Base-by-base conservation (phyloP, 2,113 vertebrate species). In the Formicarius rufipectus region DNA sequence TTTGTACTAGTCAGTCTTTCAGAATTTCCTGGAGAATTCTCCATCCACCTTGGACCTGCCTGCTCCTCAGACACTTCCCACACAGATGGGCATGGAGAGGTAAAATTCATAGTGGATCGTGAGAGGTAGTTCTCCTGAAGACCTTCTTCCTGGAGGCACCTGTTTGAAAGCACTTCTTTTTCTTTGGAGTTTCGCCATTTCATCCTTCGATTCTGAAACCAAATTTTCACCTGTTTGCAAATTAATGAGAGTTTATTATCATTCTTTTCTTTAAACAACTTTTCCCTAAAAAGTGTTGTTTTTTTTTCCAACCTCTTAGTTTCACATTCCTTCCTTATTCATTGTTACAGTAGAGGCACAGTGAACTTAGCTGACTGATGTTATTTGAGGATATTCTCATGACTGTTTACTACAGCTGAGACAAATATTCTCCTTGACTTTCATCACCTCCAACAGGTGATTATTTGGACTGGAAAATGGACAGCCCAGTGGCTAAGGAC, bases 171-270 rank as follows among this genome's bases (percentile, higher is more conserved):
- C 53, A 98, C 97, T 97, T 99, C 99, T 95, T 99, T 99, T 97
- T 99, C 99, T 98, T 99, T 99, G 93, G 98, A 99, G 97, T 99
- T 99, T 95, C 99, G 98, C 99, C 99, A 99, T 94, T 99, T 99
- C 99, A 99, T 99, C 68, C 99, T 98, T 91, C 99, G 98, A 96
- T 99, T 99, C 97, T 99, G 99, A 97, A 99, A 99, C 99, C 99
- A 99, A 95, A 99, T 99, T 97, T 99, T 99, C 85, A 99, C 99
- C 99, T 99, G 92, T 97, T 95, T 69, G 84, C 63, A 97, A 97
- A 84, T 97, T 88, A 93, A 97, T 39, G 7, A 87, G 30, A 93
- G 82, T 85, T 75, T 82, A 93, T 81, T 40, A 64, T 67, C 37
- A 89, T 42, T 96, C 47, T 93, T 79, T 96, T 47, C 14, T 87